Evolutionary conservation across 2,888 invertebrate species (phyloP).

Genomic region (Drosophila kokeensis): DNA sequence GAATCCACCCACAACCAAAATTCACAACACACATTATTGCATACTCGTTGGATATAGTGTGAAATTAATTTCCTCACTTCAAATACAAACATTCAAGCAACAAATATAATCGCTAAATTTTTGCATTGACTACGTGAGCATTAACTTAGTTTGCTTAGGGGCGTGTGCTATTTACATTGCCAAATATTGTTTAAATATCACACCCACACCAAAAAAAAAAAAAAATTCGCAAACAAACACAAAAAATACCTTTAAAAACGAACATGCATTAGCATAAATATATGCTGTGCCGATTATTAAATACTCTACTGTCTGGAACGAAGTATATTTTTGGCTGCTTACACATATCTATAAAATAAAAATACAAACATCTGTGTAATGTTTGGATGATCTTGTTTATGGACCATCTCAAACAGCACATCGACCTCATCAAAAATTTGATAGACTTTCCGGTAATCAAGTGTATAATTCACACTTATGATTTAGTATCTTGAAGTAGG

Average conservation of each 20-base stretch:
- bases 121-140: constrained; percentile 62
- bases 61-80: constrained; percentile 54
- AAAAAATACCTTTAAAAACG: constrained; percentile 13
- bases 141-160: constrained; percentile 13
- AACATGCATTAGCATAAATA: neutral
- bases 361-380: neutral
- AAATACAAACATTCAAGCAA: constrained; percentile 28
- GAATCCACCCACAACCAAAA: constrained; percentile 42
- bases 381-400: neutral
- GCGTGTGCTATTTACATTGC: constrained; percentile 45
- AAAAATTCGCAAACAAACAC: constrained; percentile 31
- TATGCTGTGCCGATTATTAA: neutral
- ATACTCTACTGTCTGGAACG: constrained; percentile 7
- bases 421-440: neutral
- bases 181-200: constrained; percentile 40
- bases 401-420: neutral
- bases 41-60: constrained; percentile 39
- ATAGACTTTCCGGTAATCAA: neutral
- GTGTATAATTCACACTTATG: neutral
- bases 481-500: neutral
- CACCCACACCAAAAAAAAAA: constrained; percentile 28
- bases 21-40: constrained; percentile 27
- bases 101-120: constrained; percentile 61
- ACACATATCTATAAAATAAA: neutral
- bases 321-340: neutral